Percentiles rank a stretch among this genome's conserved stretches.
Conservation (phyloP, 1,140 invertebrate species). For the Drosophila burlai region DNA sequence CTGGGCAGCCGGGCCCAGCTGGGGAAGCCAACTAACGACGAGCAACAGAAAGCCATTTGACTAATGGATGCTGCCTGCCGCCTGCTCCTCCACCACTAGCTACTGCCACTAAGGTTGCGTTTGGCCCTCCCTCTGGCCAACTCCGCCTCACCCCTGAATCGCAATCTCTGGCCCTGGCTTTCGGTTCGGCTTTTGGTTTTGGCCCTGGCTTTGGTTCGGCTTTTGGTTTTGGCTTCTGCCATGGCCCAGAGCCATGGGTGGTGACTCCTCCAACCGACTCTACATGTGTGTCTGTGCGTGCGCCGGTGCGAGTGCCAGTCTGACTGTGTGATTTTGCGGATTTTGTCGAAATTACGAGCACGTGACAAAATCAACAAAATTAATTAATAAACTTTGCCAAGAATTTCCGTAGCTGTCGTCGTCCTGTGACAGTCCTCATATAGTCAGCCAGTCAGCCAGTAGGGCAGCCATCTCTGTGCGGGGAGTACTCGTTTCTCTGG, state of each 20-base stretch:
- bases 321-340: conserved; percentile 73
- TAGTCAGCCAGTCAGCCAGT: conserved; percentile 49
- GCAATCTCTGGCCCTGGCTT: conserved; percentile 60
- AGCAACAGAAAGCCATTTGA: conserved; percentile 74
- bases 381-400: conserved; percentile 82
- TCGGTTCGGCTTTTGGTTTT: too few relatives aligned
- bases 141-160: conserved; percentile 11
- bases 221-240: conserved; percentile 49
- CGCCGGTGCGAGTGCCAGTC: conserved; percentile 30
- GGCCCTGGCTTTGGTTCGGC: conserved; percentile 66
- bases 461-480: conserved; percentile 38
- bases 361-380: conserved; percentile 84
- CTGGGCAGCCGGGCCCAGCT: conserved; percentile 40
- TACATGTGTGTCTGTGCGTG: background rate
- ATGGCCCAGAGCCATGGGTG: conserved; percentile 28
- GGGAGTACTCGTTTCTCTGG: background rate
- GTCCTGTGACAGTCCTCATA: conserved; percentile 76
- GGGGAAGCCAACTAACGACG: conserved; percentile 51
- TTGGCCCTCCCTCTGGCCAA: background rate
- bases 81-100: conserved; percentile 15
- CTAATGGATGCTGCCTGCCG: conserved; percentile 69
- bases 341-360: conserved; percentile 75
- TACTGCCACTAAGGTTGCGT: conserved; percentile 13
- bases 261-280: conserved; percentile 1
- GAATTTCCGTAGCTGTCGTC: conserved; percentile 74